Evolutionary conservation across 2,888 invertebrate species (phyloP).

Genomic region (Arrhopalites spinosus): DNA sequence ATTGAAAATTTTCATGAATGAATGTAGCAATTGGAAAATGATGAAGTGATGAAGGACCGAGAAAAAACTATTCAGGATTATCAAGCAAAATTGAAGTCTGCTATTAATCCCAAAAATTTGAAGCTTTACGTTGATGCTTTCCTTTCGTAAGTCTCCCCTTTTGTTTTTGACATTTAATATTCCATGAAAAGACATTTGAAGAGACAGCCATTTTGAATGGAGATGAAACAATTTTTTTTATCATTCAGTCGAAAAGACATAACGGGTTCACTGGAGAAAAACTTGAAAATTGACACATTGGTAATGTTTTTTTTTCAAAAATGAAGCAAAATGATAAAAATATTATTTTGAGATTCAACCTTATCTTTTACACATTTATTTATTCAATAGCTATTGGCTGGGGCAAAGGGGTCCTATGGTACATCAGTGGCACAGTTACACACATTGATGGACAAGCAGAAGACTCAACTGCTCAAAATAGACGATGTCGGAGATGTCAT

Average conservation of each 20-base stretch:
- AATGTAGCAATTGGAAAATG: constrained; percentile 66
- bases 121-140: constrained; percentile 81
- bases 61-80: constrained; percentile 77
- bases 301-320: too few species aligned
- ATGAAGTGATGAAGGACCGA: constrained; percentile 66
- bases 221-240: neutral
- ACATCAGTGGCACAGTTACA: constrained; percentile 79
- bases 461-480: constrained; percentile 81
- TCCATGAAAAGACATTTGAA: neutral
- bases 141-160: constrained; percentile 70
- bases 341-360: too few species aligned
- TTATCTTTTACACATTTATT: too few species aligned
- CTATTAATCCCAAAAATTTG: constrained; percentile 79
- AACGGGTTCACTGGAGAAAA: constrained; percentile 63
- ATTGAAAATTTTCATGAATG: neutral
- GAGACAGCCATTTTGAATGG: neutral
- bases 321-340: too few species aligned
- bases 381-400: constrained; percentile 84
- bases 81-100: constrained; percentile 72
- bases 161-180: constrained; percentile 9
- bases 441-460: constrained; percentile 77
- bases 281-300: constrained; percentile 77
- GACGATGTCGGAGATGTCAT: constrained; percentile 86
- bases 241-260: constrained; percentile 71
- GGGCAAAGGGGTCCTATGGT: constrained; percentile 76